Conservation (phyloP, 2,113 vertebrate genomes). For the Eudorcas thomsonii region DNA sequence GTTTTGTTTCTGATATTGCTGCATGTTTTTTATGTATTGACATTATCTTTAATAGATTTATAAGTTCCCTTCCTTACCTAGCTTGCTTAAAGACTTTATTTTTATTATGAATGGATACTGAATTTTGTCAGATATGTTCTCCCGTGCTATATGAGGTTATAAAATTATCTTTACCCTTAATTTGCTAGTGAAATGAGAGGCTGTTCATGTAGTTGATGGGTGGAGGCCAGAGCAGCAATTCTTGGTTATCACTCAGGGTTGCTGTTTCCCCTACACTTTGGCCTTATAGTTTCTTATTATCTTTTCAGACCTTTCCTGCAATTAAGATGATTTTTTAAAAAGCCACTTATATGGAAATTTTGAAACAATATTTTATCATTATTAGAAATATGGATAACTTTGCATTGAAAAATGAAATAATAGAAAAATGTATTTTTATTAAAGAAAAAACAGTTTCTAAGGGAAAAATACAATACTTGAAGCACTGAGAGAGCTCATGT, state of each 20-base stretch:
- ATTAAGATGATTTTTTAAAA: not conserved
- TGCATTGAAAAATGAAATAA: not conserved
- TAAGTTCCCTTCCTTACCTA: not conserved
- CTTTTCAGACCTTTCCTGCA: not conserved
- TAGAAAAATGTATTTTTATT: not conserved
- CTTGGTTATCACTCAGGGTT: not conserved
- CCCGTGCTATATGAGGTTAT: not conserved
- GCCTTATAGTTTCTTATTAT: not conserved
- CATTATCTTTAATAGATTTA: slow-evolving; percentile 20
- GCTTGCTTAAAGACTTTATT: not conserved
- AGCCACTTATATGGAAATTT: not conserved
- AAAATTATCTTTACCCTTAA: not conserved
- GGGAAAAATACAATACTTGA: not conserved
- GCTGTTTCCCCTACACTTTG: not conserved
- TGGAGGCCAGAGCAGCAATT: not conserved
- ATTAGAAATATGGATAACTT: not conserved
- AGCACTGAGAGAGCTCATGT: not conserved
- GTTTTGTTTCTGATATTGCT: not conserved
- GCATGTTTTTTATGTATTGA: not conserved
- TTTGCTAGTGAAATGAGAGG: not conserved
- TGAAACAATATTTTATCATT: not conserved
- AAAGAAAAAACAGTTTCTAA: not conserved
- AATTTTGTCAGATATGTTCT: not conserved
- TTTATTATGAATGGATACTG: slow-evolving; percentile 1
- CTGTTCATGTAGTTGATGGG: too few species aligned